Conservation (phyloP, 2,113 vertebrate species). For the Passer domesticus region DNA sequence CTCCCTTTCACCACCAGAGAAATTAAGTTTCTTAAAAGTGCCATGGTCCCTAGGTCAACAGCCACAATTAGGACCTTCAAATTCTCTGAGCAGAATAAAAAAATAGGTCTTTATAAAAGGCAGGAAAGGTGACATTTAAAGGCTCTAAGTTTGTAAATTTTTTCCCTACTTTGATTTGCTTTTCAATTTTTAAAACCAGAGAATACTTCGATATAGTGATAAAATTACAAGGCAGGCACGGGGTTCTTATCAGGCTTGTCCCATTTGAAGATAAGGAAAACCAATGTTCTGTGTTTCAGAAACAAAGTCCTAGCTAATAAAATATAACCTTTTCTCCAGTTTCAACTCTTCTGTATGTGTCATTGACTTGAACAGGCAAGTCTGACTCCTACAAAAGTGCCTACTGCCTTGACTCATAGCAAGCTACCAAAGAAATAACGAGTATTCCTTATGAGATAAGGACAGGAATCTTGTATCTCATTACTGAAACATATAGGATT, state of each 20-base stretch:
- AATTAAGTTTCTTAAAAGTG: neutral
- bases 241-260: neutral
- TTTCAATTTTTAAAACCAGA: neutral
- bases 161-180: neutral
- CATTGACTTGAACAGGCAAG: constrained; percentile 53
- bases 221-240: neutral
- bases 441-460: neutral
- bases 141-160: neutral
- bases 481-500: neutral
- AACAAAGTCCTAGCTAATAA: constrained; percentile 20
- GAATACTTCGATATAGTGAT: neutral
- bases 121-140: neutral
- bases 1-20: neutral
- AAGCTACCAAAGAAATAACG: neutral
- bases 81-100: neutral
- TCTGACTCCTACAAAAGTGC: neutral
- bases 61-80: neutral
- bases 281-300: constrained; percentile 3
- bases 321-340: constrained; percentile 34
- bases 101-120: neutral
- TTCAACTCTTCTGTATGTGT: neutral
- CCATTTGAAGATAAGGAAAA: neutral
- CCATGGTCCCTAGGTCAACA: neutral
- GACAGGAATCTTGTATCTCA: neutral
- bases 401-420: neutral